These are phyloP conservation scores for Ochlodes sylvanus DNA, from an alignment of 2,888 invertebrate genomes.

Conservation along the genomic window DNA sequence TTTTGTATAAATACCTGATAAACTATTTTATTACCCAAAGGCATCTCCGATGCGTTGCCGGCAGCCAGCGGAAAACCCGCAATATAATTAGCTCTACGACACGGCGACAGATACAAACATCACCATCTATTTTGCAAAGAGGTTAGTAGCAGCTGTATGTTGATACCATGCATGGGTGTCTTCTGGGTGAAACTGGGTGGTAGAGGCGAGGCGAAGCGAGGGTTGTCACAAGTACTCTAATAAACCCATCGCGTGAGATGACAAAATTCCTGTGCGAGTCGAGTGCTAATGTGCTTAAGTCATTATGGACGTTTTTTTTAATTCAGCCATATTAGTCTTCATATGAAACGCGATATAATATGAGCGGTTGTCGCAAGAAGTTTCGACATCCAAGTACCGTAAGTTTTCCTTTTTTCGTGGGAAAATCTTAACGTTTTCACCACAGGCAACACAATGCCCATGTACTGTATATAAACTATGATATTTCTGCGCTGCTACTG, in stretches of 20 bases:
- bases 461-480: conserved; percentile 49
- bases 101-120: no score
- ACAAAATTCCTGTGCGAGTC: background rate
- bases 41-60: no score
- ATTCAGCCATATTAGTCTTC: conserved; percentile 36
- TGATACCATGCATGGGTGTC: no score
- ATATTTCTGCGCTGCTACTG: conserved; percentile 44
- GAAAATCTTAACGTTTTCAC: conserved; percentile 76
- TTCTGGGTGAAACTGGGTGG: no score
- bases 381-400: conserved; percentile 67
- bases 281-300: background rate
- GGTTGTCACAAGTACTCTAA: no score
- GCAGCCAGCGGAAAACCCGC: no score
- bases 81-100: no score
- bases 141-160: no score
- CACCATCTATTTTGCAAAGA: no score
- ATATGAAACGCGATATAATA: conserved; percentile 59
- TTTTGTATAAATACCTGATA: no score
- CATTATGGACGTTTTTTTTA: conserved; percentile 8
- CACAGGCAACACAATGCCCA: conserved; percentile 65
- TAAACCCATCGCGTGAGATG: background rate
- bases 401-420: conserved; percentile 82
- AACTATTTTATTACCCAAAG: no score
- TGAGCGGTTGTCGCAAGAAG: conserved; percentile 60
- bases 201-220: no score